phyloP scores from a whole-genome alignment of 2,113 vertebrate species.

The Rhipidura dahli region DNA sequence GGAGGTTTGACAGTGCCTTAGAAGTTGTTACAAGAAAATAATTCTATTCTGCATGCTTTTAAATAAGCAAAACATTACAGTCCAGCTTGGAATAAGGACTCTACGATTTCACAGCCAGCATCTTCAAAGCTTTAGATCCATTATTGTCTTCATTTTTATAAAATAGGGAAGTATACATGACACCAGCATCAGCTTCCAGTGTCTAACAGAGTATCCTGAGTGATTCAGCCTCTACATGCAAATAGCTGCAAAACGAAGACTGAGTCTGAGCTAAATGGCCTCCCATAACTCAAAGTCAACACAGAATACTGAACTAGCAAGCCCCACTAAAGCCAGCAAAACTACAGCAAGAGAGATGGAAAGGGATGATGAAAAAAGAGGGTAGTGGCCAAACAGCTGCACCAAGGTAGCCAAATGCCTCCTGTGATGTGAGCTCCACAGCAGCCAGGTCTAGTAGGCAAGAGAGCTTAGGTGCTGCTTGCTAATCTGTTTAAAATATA shows the following conservation, averaged over 20 bases:
- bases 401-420: neutral
- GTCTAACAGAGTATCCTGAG: neutral
- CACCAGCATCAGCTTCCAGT: neutral
- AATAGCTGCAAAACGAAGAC: neutral
- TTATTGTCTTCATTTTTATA: neutral
- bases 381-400: neutral
- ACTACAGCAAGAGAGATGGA: neutral
- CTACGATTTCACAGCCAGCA: neutral
- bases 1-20: neutral
- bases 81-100: neutral
- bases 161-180: neutral
- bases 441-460: accelerated
- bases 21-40: neutral
- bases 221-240: neutral
- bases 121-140: neutral
- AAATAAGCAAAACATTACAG: neutral
- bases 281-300: neutral
- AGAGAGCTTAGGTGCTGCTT: neutral
- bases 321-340: neutral
- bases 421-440: neutral
- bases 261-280: neutral
- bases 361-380: neutral
- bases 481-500: neutral
- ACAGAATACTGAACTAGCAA: neutral
- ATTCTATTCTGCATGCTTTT: neutral